A percentile compares a stretch with the other conserved stretches of the same genome.
phyloP scores from a whole-genome alignment of 1,140 invertebrate genomes.

The Drosophila paulistorum region DNA sequence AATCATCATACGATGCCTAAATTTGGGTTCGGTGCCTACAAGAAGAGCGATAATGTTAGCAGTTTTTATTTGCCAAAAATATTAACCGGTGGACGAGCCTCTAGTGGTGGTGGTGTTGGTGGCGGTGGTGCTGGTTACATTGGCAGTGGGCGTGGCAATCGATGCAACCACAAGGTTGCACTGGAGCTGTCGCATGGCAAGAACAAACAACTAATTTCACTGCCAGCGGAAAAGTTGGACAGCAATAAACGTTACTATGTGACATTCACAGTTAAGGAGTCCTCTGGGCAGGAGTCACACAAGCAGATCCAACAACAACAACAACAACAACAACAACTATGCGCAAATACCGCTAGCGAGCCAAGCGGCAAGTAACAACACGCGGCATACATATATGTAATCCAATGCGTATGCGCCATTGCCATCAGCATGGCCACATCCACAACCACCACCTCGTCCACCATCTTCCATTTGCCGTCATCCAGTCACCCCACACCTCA shows the following conservation, averaged over 20 bases:
- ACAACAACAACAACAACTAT: conserved; percentile 11
- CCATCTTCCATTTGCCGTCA: conserved; percentile 19
- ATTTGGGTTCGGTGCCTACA: conserved; percentile 83
- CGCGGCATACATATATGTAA: conserved; percentile 49
- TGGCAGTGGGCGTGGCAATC: conserved; percentile 24
- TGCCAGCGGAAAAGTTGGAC: conserved; percentile 92
- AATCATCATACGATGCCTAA: conserved; percentile 91
- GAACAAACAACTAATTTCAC: conserved; percentile 91
- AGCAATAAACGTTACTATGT: conserved; percentile 95
- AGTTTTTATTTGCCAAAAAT: conserved; percentile 83
- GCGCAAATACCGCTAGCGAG: conserved; percentile 37
- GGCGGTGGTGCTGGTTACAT: conserved; percentile 18
- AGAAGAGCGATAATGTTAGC: conserved; percentile 81
- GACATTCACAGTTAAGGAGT: conserved; percentile 93
- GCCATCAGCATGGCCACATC: conserved; percentile 33
- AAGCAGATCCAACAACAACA: conserved; percentile 41
- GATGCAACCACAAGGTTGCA: conserved; percentile 85
- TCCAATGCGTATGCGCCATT: conserved; percentile 36
- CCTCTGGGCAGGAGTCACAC: conserved; percentile 57
- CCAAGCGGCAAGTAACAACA: conserved; percentile 53
- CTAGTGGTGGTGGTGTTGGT: conserved; percentile 43
- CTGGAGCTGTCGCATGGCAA: conserved; percentile 91
- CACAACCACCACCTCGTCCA: conserved; percentile 11
- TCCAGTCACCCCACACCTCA: not conserved
- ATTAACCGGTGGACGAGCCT: conserved; percentile 68